Evolutionary conservation across 30 jellyfish, hydroid and myxozoan species (phyloP), one percentile per base, ranked within the genome.

Genomic region (Aurelia coerulea): DNA sequence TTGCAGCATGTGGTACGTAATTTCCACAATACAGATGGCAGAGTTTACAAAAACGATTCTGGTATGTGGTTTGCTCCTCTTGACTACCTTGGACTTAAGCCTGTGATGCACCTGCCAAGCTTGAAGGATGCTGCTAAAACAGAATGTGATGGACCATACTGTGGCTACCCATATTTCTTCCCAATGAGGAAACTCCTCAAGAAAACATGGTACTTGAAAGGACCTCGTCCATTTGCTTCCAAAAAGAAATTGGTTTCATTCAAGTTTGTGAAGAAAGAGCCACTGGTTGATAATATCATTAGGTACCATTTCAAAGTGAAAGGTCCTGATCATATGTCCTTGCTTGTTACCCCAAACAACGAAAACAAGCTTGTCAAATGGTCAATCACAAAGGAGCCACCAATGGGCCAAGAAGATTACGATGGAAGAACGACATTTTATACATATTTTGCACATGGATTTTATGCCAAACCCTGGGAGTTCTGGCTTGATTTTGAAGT

Each of bases 51-150:
- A 76, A 73, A 85, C 37, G 99, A 95, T 71, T 89, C 99, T 50
- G 99, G 99, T 6, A 41, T 95, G 2, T 95, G 99, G 99, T 17
- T 95, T 53, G 95, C 77, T 5, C 99, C 99, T 13, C 60, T 95
- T 33, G 99, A 95, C 73, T 88, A 82, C 73, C 88, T 95, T 13
- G 96, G 95, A 3, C 52, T 95, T 37, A 16, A 89, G 31, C 97
- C 95, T 53, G 59, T 95, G 32, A 39, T 34, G 83, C 76, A 88
- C 66, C 74, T 89, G 2, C 92, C 94, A 17, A 58, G 84, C 54
- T 88, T 77, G 71, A 79, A 88, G 39, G 86, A 78, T 31, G 88
- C 83, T 32, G 81, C 89, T 32, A 53, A 31, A 18, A 90, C 86
- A 13, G 88, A 78, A 54, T 90, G 97, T 81, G 97, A 89, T 51